Percentiles rank a stretch among this genome's conserved stretches.
Conservation (phyloP, 2,113 vertebrate species). For the Morone chrysops region DNA sequence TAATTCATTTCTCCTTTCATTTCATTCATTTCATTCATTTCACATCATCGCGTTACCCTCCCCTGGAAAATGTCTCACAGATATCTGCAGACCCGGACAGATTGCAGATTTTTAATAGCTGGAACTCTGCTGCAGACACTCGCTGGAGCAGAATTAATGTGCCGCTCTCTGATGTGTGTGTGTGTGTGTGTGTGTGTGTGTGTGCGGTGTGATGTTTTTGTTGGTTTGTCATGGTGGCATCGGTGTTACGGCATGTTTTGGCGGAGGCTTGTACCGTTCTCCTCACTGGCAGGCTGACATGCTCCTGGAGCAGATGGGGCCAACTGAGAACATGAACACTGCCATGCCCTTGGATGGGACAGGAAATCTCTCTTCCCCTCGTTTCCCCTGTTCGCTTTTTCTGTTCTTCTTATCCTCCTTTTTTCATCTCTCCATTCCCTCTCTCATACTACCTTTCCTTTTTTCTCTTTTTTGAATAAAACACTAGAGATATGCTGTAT, state of each 20-base stretch:
- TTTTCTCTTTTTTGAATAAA: not conserved
- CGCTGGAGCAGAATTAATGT: conserved; percentile 51
- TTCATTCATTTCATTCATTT: too few species aligned
- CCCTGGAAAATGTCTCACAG: conserved; percentile 48
- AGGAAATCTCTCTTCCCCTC: conserved; percentile 42
- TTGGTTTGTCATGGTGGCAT: conserved; percentile 41
- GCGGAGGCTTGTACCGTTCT: conserved; percentile 25
- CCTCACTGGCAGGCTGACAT: conserved; percentile 62
- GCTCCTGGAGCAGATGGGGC: conserved; percentile 77
- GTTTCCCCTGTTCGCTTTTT: conserved; percentile 23
- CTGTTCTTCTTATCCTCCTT: not conserved
- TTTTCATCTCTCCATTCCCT: conserved; percentile 15
- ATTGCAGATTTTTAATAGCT: conserved; percentile 53
- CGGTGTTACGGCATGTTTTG: conserved; percentile 57
- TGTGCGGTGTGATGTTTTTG: conserved; percentile 1
- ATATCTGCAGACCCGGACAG: conserved; percentile 50
- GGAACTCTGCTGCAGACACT: conserved; percentile 48
- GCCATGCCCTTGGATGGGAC: conserved; percentile 69
- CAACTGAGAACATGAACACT: conserved; percentile 62
- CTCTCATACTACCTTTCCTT: not conserved
- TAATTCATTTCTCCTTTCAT: conserved; percentile 45
- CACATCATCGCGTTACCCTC: conserved; percentile 40
- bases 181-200: not conserved
- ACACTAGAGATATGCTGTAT: not conserved
- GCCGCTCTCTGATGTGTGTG: not conserved